Conservation (phyloP, 2,797 vertebrate genomes). For the Pteronotus mesoamericanus region DNA sequence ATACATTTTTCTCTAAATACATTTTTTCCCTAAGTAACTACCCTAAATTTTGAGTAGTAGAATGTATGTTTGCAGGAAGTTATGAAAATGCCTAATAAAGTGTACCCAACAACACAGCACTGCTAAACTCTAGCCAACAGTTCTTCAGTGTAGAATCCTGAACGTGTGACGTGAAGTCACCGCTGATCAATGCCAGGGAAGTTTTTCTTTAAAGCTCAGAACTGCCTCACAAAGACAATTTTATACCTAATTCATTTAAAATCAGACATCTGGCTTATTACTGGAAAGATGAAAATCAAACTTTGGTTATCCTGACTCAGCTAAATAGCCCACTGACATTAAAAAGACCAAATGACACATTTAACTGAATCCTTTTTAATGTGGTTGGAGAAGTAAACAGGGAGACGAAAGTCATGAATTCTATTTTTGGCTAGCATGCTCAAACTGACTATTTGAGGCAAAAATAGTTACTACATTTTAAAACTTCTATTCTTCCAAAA, state of each 20-base stretch:
- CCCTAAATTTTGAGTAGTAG: not conserved
- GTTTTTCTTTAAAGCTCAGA: conserved; percentile 15
- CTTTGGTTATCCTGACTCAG: conserved; percentile 46
- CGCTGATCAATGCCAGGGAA: not conserved
- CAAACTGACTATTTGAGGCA: conserved; percentile 60
- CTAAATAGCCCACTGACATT: conserved; percentile 1
- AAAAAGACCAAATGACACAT: conserved; percentile 47
- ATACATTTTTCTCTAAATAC: too few relatives aligned
- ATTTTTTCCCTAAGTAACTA: not conserved
- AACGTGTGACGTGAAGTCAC: not conserved
- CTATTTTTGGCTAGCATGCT: conserved; percentile 53
- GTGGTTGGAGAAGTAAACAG: conserved; percentile 54
- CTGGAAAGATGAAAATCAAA: conserved; percentile 43
- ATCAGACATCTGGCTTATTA: conserved; percentile 32
- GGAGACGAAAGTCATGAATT: conserved; percentile 50
- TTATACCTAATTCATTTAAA: not conserved
- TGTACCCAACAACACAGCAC: not conserved
- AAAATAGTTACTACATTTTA: conserved; percentile 63
- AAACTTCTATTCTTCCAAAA: conserved; percentile 62
- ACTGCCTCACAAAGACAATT: conserved; percentile 7
- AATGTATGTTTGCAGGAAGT: not conserved
- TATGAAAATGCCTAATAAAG: not conserved
- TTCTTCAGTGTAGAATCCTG: not conserved
- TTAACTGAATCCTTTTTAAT: conserved; percentile 48
- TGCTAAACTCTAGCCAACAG: not conserved